Base-by-base conservation (phyloP, 1,140 invertebrate species). In the Armadillidium nasatum region DNA sequence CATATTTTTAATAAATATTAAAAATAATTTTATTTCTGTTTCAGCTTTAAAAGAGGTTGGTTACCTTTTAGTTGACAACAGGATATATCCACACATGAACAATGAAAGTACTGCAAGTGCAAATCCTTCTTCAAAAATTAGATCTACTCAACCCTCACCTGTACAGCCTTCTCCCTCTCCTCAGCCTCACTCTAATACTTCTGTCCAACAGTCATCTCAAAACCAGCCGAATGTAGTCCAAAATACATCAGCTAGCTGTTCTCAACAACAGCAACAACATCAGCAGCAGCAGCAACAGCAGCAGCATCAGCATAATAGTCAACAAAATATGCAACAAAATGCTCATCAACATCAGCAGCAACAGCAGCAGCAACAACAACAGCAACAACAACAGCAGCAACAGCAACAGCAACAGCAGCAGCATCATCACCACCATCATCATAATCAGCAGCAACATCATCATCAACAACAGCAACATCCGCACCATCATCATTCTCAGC, bases 111-210 rank as follows among this genome's bases (percentile, higher is more conserved):
- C 71, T 46, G 15, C 33, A 6, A 44, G 15, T 46, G 44, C 76
- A 10, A 50, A 43, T 19, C 76, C 19, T 60, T 54, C 33, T 33
- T 44, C 46, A 11, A 44, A 13, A n/a, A 67, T 44, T 60, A 75
- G 67, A 44, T 73, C 19, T 15, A 70, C 70, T 46, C 33, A 7
- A 60, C 67, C 33, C 54, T 54, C 54, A 69, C 54, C 10, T 22
- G 21, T 3, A 71, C 77, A 54, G 33, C 85, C 84, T 46, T 86
- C 85, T 46, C 82, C 84, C 79, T 83, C 82, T 72, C 85, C 80
- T 21, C 85, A 76, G 60, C 80, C 84, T 79, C 85, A 60, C 50
- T 60, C 50, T 19, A 60, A 60, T 19, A 60, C 50, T 13, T 71
- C 72, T n/a, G 71, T 9, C 7, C 46, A 33, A 22, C 77, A 74